Conservation (phyloP, 2,113 vertebrate species). For the Guaruba guarouba region DNA sequence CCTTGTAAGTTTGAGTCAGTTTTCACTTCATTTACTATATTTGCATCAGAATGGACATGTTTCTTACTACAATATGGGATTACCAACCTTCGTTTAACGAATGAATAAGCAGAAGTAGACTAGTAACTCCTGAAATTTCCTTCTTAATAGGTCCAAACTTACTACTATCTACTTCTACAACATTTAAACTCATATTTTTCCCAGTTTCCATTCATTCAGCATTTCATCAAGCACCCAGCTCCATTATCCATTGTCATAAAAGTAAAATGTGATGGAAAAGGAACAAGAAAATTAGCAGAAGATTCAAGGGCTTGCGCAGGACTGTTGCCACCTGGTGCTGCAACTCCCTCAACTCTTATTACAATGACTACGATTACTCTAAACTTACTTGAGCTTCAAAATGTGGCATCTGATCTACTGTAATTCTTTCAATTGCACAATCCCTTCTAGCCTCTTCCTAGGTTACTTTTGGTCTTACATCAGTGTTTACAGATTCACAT, state of each 20-base stretch:
- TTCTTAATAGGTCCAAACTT: background rate
- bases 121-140: background rate
- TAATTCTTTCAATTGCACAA: background rate
- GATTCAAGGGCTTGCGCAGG: background rate
- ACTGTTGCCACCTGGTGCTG: background rate
- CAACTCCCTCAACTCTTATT: background rate
- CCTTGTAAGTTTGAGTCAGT: background rate
- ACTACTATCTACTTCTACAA: background rate
- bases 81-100: background rate
- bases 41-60: background rate
- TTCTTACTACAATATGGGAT: background rate
- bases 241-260: background rate
- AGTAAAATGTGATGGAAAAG: background rate
- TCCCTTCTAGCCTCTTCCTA: background rate
- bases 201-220: background rate
- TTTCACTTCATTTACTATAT: background rate
- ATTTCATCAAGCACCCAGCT: background rate
- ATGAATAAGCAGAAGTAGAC: background rate
- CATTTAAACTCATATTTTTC: background rate
- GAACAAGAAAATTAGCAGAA: background rate
- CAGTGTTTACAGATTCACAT: background rate
- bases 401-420: rapidly evolving
- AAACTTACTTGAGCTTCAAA: background rate
- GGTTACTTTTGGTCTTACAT: background rate
- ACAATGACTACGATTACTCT: background rate